Percentiles rank a stretch among this genome's conserved stretches.
These are phyloP conservation scores for Spatulosminthurus flaviceps DNA, from an alignment of 2,888 invertebrate genomes.

Conservation along the genomic window DNA sequence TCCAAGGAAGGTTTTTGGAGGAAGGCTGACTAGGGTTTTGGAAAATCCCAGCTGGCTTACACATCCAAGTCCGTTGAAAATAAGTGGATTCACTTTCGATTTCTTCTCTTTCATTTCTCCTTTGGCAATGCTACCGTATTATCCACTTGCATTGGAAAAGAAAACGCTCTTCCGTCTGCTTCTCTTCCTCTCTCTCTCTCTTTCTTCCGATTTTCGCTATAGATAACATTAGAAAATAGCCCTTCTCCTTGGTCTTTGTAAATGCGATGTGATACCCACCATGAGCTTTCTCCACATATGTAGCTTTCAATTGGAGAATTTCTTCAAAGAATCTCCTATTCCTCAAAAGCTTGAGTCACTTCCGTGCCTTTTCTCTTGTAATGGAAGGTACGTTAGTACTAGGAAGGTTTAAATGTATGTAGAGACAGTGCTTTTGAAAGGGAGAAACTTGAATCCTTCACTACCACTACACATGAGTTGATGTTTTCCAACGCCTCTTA, in stretches of 20 bases:
- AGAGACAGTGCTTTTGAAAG: too few species aligned
- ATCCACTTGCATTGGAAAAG: slow-evolving; percentile 7
- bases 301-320: too few species aligned
- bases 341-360: too few species aligned
- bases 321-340: too few species aligned
- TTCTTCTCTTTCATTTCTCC: slow-evolving; percentile 35
- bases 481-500: too few species aligned
- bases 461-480: too few species aligned
- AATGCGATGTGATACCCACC: neutral
- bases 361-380: too few species aligned
- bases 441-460: too few species aligned
- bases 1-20: too few species aligned
- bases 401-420: too few species aligned
- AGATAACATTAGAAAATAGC: neutral
- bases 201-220: neutral
- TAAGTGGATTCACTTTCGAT: slow-evolving; percentile 46
- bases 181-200: neutral
- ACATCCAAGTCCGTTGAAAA: slow-evolving; percentile 25
- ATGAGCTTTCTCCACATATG: too few species aligned
- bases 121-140: neutral
- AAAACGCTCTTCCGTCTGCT: neutral
- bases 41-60: slow-evolving; percentile 46
- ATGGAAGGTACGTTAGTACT: too few species aligned
- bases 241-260: neutral
- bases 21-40: slow-evolving; percentile 26